Percentiles rank a stretch among this genome's conserved stretches.
These are phyloP conservation scores for Anarsia innoxiella DNA, from an alignment of 2,888 invertebrate species.

Conservation along the genomic window DNA sequence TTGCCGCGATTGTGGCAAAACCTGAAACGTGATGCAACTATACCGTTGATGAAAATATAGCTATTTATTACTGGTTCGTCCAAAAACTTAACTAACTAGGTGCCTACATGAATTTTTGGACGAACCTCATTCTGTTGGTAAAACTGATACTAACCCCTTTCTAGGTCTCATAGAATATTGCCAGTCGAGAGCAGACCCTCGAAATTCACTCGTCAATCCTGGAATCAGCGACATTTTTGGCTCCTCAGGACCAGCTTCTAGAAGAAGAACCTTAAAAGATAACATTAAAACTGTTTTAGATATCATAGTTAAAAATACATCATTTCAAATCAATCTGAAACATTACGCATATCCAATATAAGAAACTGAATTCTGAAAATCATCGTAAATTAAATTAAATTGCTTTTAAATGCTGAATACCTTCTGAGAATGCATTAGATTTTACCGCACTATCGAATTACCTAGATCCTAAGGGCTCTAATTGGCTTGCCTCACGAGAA, in stretches of 20 bases:
- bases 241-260: slow-evolving; percentile 61
- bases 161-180: slow-evolving; percentile 60
- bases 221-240: slow-evolving; percentile 63
- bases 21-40: slow-evolving; percentile 39
- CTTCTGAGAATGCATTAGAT: too few relatives aligned
- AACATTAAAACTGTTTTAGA: too few relatives aligned
- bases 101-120: slow-evolving; percentile 16
- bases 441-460: too few relatives aligned
- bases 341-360: too few relatives aligned
- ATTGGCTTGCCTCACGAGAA: too few relatives aligned
- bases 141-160: slow-evolving; percentile 43
- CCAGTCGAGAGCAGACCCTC: slow-evolving; percentile 58
- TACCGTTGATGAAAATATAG: slow-evolving; percentile 31
- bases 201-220: slow-evolving; percentile 60
- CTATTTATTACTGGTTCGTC: slow-evolving; percentile 19
- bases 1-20: slow-evolving; percentile 54
- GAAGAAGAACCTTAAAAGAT: slow-evolving; percentile 53
- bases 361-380: too few relatives aligned
- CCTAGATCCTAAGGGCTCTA: too few relatives aligned
- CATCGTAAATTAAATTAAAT: too few relatives aligned
- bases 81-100: slow-evolving; percentile 12
- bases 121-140: slow-evolving; percentile 18
- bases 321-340: too few relatives aligned
- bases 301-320: too few relatives aligned
- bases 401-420: too few relatives aligned